Base-by-base conservation (phyloP, 2,797 vertebrate genomes). In the Paramormyrops hopkinsi region DNA sequence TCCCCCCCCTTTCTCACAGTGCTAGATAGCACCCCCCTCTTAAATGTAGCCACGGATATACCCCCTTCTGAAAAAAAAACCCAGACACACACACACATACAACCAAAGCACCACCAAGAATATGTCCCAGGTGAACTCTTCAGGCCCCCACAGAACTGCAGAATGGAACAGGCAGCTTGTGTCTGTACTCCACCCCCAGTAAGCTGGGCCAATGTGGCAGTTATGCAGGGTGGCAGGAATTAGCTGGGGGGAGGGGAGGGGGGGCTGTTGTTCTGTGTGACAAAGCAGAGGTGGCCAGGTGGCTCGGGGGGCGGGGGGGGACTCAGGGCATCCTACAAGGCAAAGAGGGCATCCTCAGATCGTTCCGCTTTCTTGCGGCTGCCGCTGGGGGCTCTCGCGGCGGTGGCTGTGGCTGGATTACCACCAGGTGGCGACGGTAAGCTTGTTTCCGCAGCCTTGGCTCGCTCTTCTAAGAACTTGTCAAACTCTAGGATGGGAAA, bases 401-500 rank as follows among this genome's bases (percentile, higher is more conserved):
- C n/a, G 22, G 59, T 5, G 12, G 94, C 56, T 94, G 91, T 5
- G 87, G 92, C 90, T 0, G 96, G 96, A 87, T 96, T 94, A 89
- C 95, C 95, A 91, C 90, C 90, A 0, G 97, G 95, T 88, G 97
- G 97, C 3, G 97, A 96, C 0, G 98, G 97, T 73, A 97, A 92
- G 12, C 91, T 92, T 91, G 96, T 92, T 91, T 99, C 99, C 0
- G 94, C 96, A 0, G 94, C 97, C 94, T 97, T 99, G 88, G 98
- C 98, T 93, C 99, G 95, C 93, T 99, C 98, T 95, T 98, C 98
- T 90, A 99, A 95, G 93, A 99, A 99, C 92, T 98, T 99, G 94
- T 99, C 98, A 54, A 99, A 99, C 90, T 99, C 99, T 99, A 95
- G 86, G 95, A 95, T 4, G 86, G 88, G 11, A 53, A 3, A 5